phyloP scores from a whole-genome alignment of 2,888 invertebrate species.

The Orthonevra nobilis region DNA sequence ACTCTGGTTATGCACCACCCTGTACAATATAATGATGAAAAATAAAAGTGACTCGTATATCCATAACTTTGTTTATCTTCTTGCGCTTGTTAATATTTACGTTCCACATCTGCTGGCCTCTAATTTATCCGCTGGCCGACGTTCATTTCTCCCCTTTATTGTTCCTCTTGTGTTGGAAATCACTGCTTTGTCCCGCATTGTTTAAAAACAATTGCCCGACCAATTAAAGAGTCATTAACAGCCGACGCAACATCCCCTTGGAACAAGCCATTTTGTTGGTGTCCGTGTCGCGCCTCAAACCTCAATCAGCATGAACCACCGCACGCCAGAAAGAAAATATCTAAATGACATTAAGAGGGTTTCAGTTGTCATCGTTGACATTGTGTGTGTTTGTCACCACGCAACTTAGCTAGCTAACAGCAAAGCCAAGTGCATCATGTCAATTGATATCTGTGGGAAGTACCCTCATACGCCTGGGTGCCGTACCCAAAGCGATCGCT shows the following conservation, averaged over 20 bases:
- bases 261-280: constrained; percentile 12
- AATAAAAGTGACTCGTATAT: too few species aligned
- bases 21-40: too few species aligned
- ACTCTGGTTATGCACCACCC: too few species aligned
- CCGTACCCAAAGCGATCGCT: constrained; percentile 31
- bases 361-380: not conserved
- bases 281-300: constrained; percentile 7
- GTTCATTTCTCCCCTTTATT: not conserved
- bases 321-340: not conserved
- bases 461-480: constrained; percentile 25
- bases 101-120: not conserved
- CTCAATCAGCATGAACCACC: not conserved
- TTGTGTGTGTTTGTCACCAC: constrained; percentile 21
- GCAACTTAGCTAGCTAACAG: constrained; percentile 12
- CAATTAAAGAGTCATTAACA: constrained; percentile 49
- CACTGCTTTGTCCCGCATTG: constrained; percentile 4
- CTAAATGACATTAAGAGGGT: constrained; percentile 15
- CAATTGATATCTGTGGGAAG: constrained; percentile 51
- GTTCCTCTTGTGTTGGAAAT: constrained; percentile 4
- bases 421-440: constrained; percentile 41
- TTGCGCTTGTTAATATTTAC: not conserved
- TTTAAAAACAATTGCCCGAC: constrained; percentile 34
- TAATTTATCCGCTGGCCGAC: not conserved
- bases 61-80: too few species aligned
- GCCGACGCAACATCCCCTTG: constrained; percentile 23